A percentile compares a stretch with the other conserved stretches of the same genome.
Conservation (phyloP, 1,140 invertebrate species). For the Dendrolimus kikuchii region DNA sequence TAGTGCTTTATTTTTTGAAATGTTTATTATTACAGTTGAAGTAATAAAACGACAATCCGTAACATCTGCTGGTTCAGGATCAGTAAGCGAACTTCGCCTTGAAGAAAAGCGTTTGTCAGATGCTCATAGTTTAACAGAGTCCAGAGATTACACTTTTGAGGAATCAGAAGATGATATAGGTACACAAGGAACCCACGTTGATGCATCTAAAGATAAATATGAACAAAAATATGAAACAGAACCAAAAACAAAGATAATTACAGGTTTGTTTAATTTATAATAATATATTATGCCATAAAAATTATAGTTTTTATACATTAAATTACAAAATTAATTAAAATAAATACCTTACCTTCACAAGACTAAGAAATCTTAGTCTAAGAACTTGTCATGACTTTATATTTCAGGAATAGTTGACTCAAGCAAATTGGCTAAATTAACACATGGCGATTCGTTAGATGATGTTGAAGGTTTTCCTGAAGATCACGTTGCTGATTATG, state of each 20-base stretch:
- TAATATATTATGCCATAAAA: neutral
- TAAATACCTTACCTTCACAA: neutral
- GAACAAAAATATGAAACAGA: conserved; percentile 39
- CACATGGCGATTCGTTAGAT: conserved; percentile 67
- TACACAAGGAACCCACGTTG: conserved; percentile 53
- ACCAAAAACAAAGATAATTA: conserved; percentile 21
- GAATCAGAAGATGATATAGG: conserved; percentile 70
- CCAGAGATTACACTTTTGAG: conserved; percentile 69
- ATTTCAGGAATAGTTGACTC: conserved; percentile 36
- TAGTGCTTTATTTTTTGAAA: conserved; percentile 10
- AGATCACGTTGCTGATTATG: conserved; percentile 59
- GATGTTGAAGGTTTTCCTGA: conserved; percentile 70
- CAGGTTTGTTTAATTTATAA: conserved; percentile 20
- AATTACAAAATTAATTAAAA: no score
- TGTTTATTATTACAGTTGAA: conserved; percentile 26
- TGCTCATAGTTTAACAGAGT: conserved; percentile 66
- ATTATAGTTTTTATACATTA: no score
- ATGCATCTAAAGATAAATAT: conserved; percentile 39
- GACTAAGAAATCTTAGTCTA: neutral
- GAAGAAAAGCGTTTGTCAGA: conserved; percentile 65
- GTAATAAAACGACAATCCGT: conserved; percentile 54
- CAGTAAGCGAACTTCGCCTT: conserved; percentile 49
- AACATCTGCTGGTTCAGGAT: conserved; percentile 57
- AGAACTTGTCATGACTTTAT: neutral
- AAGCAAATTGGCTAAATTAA: conserved; percentile 43